Base-by-base conservation (phyloP, 2,113 vertebrate genomes). In the Brachyistius frenatus region DNA sequence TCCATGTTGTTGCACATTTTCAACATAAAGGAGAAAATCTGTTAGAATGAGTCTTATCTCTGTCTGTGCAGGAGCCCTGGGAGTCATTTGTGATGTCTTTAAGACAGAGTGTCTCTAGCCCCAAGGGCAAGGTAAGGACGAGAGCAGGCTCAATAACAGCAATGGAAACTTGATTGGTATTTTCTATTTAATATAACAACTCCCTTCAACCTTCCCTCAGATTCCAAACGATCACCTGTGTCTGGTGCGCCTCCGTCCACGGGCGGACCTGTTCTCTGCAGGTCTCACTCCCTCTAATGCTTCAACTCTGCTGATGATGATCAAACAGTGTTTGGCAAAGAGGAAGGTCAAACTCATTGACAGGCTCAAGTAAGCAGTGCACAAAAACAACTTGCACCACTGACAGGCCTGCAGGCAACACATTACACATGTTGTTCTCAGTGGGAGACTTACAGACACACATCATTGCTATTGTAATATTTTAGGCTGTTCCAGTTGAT, bases 251-350 rank as follows among this genome's bases (percentile, higher is more conserved):
- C 76, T 99, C 78, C 97, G 94, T 71, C 98, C 98, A 66, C 93
- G 88, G 30, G 87, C 58, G 56, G 86, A 95, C 81, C 94, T 99
- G 4, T 99, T 99, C 91, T 94, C 94, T 35, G 80, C 87, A 13
- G 76, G 85, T 67, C 90, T 99, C 86, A 95, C 92, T 37, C 89
- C 96, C 13, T 56, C 90, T 54, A 98, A 96, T 73, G 94, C 95
- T 53, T 39, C 90, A 50, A 90, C 93, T 11, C 95, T 99, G 90
- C 56, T 98, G 78, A 85, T 95, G 83, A 94, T 99, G 96, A 72
- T 98, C 79, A 98, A 97, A 89, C 98, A 99, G 67, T 98, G 95
- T 90, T 87, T 99, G 88, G 93, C 88, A 78, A 98, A 94, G 85
- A 95, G 95, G n/a, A 96, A 23, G 36, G 83, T 82, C 76, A 95